phyloP scores from a whole-genome alignment of 2,888 invertebrate genomes.

The Oligia strigilis region DNA sequence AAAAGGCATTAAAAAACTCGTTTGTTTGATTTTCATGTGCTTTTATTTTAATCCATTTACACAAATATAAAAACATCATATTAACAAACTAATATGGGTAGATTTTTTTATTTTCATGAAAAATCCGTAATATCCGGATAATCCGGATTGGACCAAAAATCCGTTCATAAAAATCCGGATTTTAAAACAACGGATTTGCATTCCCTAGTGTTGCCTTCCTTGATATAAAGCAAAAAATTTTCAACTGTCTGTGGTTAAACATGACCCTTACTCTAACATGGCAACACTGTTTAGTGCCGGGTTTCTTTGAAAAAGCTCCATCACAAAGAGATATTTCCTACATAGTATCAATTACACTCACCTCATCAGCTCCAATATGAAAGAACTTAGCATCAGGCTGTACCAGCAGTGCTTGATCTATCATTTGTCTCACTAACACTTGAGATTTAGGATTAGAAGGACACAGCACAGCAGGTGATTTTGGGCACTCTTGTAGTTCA shows the following conservation, averaged over 20 bases:
- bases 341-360: slow-evolving; percentile 66
- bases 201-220: neutral
- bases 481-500: slow-evolving; percentile 91
- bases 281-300: neutral
- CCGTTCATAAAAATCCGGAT: no score
- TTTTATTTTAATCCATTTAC: no score
- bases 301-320: neutral
- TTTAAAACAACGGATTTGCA: no score
- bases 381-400: slow-evolving; percentile 92
- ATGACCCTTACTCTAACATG: neutral
- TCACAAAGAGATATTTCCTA: neutral
- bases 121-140: no score
- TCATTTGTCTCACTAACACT: slow-evolving; percentile 91
- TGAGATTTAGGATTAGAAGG: slow-evolving; percentile 92
- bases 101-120: no score
- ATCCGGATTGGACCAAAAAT: no score
- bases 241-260: neutral
- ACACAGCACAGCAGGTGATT: slow-evolving; percentile 93
- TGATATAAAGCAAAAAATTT: neutral
- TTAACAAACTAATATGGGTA: no score
- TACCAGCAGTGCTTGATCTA: slow-evolving; percentile 93
- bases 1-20: no score
- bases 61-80: no score
- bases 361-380: slow-evolving; percentile 96
- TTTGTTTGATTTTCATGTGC: no score